phyloP scores from a whole-genome alignment of 2,888 invertebrate species.

The Drosophila borborema region DNA sequence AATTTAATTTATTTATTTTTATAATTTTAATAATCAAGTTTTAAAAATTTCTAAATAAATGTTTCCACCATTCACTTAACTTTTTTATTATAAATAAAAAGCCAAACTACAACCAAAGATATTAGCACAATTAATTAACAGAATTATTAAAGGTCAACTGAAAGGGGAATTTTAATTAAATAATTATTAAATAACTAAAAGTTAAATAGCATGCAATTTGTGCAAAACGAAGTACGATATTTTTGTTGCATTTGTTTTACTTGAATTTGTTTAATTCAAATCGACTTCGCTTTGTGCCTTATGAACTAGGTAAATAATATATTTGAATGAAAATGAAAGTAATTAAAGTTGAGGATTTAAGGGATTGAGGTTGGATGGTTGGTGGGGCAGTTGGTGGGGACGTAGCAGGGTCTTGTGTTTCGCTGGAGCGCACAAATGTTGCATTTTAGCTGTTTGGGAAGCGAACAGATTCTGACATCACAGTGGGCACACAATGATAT shows the following conservation, averaged over 20 bases:
- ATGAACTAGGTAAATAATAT: constrained; percentile 59
- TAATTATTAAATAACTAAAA: constrained; percentile 56
- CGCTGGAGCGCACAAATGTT: constrained; percentile 40
- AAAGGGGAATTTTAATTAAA: constrained; percentile 66
- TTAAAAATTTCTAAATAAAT: constrained; percentile 26
- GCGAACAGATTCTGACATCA: constrained; percentile 59
- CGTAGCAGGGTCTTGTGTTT: constrained; percentile 50
- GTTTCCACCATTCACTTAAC: constrained; percentile 67
- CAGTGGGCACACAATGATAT: constrained; percentile 35
- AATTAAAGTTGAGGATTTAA: constrained; percentile 60
- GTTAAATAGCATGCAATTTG: constrained; percentile 70
- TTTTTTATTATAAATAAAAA: constrained; percentile 53
- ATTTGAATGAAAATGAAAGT: constrained; percentile 61
- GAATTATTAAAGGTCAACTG: constrained; percentile 80
- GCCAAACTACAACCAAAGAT: constrained; percentile 74
- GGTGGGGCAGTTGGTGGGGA: constrained; percentile 13
- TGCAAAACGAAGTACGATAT: constrained; percentile 70
- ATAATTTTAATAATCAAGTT: not conserved
- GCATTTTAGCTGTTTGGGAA: constrained; percentile 38
- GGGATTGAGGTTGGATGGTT: constrained; percentile 15
- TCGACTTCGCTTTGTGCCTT: constrained; percentile 63
- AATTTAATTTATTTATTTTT: not conserved
- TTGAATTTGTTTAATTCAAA: constrained; percentile 16
- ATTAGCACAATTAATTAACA: constrained; percentile 71
- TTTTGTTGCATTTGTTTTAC: constrained; percentile 7